phyloP scores from a whole-genome alignment of 2,888 invertebrate species.

The Dermolepida albohirtum region DNA sequence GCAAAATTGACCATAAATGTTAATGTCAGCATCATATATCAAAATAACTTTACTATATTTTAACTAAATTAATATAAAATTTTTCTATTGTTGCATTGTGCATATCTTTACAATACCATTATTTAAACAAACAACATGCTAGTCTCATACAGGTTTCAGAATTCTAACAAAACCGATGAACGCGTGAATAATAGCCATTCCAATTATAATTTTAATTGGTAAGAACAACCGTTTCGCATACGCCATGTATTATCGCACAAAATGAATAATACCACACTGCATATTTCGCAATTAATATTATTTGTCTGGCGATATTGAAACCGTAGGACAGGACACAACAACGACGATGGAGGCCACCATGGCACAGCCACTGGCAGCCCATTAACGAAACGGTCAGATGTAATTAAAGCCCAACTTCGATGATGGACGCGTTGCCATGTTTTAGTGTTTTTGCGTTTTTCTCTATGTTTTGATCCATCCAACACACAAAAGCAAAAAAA shows the following conservation, averaged over 20 bases:
- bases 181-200: slow-evolving; percentile 12
- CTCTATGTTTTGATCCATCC: not conserved
- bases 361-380: not conserved
- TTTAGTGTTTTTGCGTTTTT: slow-evolving; percentile 2
- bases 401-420: slow-evolving; percentile 6
- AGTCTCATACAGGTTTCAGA: too few species aligned
- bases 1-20: too few species aligned
- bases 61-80: too few species aligned
- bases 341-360: too few species aligned
- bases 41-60: too few species aligned
- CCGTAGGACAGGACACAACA: not conserved
- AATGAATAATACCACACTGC: slow-evolving; percentile 25
- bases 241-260: not conserved
- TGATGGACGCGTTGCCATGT: slow-evolving; percentile 9
- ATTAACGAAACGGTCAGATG: slow-evolving; percentile 10
- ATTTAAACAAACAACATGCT: too few species aligned
- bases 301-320: slow-evolving; percentile 27
- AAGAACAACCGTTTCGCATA: not conserved
- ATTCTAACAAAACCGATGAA: too few species aligned
- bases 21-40: too few species aligned
- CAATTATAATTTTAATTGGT: slow-evolving; percentile 33
- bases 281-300: slow-evolving; percentile 16
- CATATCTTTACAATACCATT: too few species aligned
- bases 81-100: too few species aligned
- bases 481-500: too few species aligned